These are phyloP conservation scores for Morus bassanus DNA, from an alignment of 2,797 vertebrate genomes.

Conservation along the genomic window DNA sequence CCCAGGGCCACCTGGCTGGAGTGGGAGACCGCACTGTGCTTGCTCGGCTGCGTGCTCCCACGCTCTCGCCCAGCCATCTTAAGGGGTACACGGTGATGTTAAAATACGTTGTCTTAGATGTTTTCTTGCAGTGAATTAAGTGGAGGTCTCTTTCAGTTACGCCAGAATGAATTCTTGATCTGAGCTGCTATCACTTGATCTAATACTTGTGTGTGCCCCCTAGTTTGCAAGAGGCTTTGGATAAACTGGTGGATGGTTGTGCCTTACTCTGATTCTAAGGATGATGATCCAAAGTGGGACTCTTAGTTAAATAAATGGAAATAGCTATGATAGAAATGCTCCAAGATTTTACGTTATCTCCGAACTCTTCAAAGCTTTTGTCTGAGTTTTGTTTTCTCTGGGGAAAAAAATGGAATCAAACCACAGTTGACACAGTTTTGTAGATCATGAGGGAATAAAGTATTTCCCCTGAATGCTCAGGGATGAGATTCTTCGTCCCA, in stretches of 20 bases:
- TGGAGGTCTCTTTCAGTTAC: background rate
- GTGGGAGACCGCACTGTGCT: background rate
- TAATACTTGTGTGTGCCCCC: background rate
- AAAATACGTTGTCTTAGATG: background rate
- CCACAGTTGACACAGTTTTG: background rate
- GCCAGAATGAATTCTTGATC: background rate
- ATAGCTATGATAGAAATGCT: background rate
- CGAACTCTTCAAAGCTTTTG: background rate
- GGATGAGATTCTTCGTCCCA: background rate
- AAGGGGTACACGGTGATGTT: fast-evolving
- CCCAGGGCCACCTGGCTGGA: background rate
- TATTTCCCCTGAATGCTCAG: background rate
- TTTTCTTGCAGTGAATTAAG: background rate
- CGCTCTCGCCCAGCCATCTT: background rate
- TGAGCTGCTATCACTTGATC: background rate
- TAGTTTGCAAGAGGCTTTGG: background rate
- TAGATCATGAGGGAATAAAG: background rate
- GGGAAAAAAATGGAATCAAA: background rate
- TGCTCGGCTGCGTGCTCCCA: fast-evolving
- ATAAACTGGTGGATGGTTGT: background rate
- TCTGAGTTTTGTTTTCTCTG: background rate
- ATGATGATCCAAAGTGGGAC: background rate
- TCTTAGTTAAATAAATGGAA: background rate
- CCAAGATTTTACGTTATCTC: background rate
- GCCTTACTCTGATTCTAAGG: background rate